These are phyloP conservation scores for Phymorhynchus buccinoides DNA, from an alignment of 1,140 invertebrate species.

Conservation along the genomic window DNA sequence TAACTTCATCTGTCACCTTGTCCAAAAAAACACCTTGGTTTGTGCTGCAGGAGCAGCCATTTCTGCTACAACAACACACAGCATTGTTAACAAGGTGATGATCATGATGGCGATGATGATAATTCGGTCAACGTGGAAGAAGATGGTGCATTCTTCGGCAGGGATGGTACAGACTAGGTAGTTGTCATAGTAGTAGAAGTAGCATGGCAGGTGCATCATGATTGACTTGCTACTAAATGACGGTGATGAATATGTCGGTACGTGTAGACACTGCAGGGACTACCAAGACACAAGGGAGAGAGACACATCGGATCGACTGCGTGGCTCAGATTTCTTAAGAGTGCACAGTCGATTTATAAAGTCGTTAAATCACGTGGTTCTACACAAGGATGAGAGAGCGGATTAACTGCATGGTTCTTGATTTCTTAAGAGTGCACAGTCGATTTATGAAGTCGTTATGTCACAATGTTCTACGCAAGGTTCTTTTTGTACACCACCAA, in stretches of 20 bases:
- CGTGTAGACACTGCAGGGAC: neutral
- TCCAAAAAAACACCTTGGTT: too few species aligned
- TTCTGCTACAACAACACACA: neutral
- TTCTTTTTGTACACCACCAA: constrained; percentile 1
- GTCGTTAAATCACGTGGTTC: too few species aligned
- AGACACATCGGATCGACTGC: too few species aligned
- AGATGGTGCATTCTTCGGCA: too few species aligned
- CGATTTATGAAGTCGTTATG: too few species aligned
- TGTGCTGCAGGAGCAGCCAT: too few species aligned
- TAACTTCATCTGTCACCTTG: too few species aligned
- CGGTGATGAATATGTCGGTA: neutral
- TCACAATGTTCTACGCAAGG: constrained; percentile 7
- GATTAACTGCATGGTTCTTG: neutral
- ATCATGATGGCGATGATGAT: too few species aligned
- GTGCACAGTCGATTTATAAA: neutral
- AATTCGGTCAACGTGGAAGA: too few species aligned
- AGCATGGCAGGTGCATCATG: neutral
- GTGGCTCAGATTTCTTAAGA: neutral
- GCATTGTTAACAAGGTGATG: too few species aligned
- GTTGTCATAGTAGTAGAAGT: too few species aligned
- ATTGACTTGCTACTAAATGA: neutral
- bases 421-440: neutral
- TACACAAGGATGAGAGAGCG: constrained; percentile 9
- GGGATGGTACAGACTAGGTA: too few species aligned
- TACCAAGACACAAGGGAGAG: constrained; percentile 22